Conservation (phyloP, 2,888 invertebrate genomes). For the Hydrotaea cyrtoneurina region DNA sequence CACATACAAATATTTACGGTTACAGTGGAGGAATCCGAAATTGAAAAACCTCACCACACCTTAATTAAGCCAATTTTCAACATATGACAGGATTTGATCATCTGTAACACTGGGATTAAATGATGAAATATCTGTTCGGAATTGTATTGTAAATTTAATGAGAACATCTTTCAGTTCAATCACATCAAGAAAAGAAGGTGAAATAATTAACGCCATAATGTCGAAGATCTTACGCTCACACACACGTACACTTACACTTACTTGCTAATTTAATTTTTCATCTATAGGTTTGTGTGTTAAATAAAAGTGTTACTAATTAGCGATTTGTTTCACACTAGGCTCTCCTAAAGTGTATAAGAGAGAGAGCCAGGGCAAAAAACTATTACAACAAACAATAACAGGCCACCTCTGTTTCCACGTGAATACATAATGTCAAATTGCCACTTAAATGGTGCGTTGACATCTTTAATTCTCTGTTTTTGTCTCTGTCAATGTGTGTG, state of each 20-base stretch:
- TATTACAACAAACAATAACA: background rate
- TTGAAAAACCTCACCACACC: too few relatives aligned
- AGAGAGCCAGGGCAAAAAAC: background rate
- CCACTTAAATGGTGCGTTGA: conserved; percentile 7
- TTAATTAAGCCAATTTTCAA: background rate
- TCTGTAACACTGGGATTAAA: too few relatives aligned
- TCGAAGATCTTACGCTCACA: background rate
- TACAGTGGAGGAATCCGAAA: too few relatives aligned
- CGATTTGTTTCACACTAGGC: conserved; percentile 4
- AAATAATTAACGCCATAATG: background rate
- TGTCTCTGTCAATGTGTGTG: background rate
- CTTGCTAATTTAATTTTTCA: too few relatives aligned
- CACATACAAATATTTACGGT: background rate
- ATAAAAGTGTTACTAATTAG: conserved; percentile 3
- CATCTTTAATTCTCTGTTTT: conserved; percentile 4
- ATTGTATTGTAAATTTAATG: too few relatives aligned
- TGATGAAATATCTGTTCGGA: too few relatives aligned
- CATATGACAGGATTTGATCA: too few relatives aligned
- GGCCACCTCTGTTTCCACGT: background rate
- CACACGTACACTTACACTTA: background rate
- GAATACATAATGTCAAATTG: background rate
- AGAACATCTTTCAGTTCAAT: background rate
- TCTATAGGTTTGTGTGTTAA: background rate
- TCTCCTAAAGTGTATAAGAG: background rate
- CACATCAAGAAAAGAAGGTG: background rate